Base-by-base conservation (phyloP, 1,140 invertebrate genomes). In the Schmidtea mediterranea region DNA sequence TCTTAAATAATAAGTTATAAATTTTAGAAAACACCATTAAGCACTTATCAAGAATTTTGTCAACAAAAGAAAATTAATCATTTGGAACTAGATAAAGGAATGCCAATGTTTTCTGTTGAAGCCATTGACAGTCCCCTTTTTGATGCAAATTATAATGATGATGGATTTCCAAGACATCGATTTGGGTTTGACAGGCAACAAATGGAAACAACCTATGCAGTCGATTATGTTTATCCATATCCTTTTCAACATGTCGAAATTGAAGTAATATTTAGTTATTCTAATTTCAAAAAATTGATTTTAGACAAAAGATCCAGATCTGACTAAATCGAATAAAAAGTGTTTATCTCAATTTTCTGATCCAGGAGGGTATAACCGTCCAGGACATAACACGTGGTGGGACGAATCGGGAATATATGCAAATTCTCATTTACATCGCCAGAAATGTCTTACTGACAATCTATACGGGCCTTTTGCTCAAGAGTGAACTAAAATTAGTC, bases 331-430 rank as follows among this genome's bases (percentile, higher is more conserved):
- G 0, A 59, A 58, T 52, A 59, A 55, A 43, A 62, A 59, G 46
- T 62, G 60, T 41, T 50, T 59, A 37, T 66, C 63, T 3, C 63
- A 66, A 54, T 66, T 66, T 52, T 63, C 60, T 6, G 62, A 66
- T 50, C 57, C 57, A 1, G 56, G 53, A n/a, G 60, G 59, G 36
- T 57, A 58, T 46, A 40, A 59, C 1, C 49, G 62, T 3, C 55
- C 53, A 21, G 62, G 62, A 6, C 55, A 58, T 21, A 65, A 65
- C 52, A 65, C 62, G 18, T 66, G 62, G 62, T 55, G 57, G 39
- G 62, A 66, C 48, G 63, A 66, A 43, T 59, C 56, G 40, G 63
- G 61, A 22, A 52, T 64, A 26, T 66, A 66, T 52, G 48, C 56
- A 21, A 66, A 66, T 48, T 54, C 57, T 16, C 56, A 60, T 49